These are phyloP conservation scores for Aix galericulata DNA, from an alignment of 2,113 vertebrate species.

Conservation along the genomic window DNA sequence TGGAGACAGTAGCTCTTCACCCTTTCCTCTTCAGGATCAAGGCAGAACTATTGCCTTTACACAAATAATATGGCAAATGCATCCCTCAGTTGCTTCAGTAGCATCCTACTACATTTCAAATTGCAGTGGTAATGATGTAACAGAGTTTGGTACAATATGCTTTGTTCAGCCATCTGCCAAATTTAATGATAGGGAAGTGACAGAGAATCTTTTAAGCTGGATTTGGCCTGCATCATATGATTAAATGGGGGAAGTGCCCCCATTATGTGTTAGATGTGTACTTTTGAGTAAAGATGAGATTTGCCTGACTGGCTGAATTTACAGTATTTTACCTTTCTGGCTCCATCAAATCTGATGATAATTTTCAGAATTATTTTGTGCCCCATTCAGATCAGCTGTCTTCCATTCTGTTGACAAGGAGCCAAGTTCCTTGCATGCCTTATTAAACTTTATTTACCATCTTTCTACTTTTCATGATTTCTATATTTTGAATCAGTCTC, in stretches of 20 bases:
- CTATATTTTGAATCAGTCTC: background rate
- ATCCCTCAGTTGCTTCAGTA: background rate
- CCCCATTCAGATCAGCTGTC: background rate
- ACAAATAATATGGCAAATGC: background rate
- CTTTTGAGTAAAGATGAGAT: background rate
- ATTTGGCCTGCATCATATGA: background rate
- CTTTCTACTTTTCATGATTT: background rate
- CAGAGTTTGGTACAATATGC: background rate
- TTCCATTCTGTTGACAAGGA: background rate
- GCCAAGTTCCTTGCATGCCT: background rate
- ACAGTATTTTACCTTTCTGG: background rate
- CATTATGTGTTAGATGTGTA: background rate
- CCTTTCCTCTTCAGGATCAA: background rate
- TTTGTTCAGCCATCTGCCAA: constrained; percentile 43
- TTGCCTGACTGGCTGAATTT: background rate
- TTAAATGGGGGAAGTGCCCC: background rate
- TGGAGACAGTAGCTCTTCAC: background rate
- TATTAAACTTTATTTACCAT: background rate
- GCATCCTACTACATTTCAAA: background rate
- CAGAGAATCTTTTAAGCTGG: constrained; percentile 35
- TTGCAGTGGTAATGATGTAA: background rate
- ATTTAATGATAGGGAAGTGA: constrained; percentile 37
- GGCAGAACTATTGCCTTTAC: background rate
- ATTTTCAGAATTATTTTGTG: background rate
- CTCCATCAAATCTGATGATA: background rate